phyloP scores from a whole-genome alignment of 2,888 invertebrate species.

The Heliconius ismenius region DNA sequence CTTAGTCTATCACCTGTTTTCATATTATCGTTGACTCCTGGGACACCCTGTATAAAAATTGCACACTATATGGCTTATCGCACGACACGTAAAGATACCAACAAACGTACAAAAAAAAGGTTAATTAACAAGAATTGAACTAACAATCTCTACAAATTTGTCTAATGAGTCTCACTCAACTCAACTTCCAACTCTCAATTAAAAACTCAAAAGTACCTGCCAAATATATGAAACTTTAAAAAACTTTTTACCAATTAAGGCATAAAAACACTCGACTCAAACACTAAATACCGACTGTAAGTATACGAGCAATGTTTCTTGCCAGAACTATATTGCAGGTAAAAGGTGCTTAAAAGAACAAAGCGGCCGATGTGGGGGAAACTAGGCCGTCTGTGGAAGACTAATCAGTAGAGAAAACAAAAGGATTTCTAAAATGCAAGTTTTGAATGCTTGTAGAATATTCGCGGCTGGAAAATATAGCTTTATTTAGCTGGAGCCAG shows the following conservation, averaged over 20 bases:
- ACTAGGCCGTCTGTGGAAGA: constrained; percentile 58
- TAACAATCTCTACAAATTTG: neutral
- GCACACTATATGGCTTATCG: too few species aligned
- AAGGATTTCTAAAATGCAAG: constrained; percentile 16
- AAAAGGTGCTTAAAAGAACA: constrained; percentile 66
- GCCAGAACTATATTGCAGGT: constrained; percentile 52
- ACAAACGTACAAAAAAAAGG: neutral
- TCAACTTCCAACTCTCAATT: constrained; percentile 11
- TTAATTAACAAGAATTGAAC: neutral
- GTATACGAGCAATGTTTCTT: constrained; percentile 35
- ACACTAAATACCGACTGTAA: constrained; percentile 24
- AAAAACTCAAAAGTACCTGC: constrained; percentile 3
- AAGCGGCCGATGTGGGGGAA: constrained; percentile 57
- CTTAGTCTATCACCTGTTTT: too few species aligned
- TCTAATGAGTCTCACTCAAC: neutral
- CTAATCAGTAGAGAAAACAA: constrained; percentile 36
- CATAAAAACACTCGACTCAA: constrained; percentile 19
- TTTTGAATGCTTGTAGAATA: constrained; percentile 15
- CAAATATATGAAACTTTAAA: constrained; percentile 14
- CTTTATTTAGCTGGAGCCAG: neutral
- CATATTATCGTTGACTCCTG: too few species aligned
- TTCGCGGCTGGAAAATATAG: constrained; percentile 1
- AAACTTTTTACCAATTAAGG: constrained; percentile 24
- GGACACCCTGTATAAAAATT: too few species aligned
- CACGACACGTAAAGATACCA: neutral